Evolutionary conservation across 2,797 vertebrate genomes (phyloP).

Genomic region (Diplodus puntazzo): DNA sequence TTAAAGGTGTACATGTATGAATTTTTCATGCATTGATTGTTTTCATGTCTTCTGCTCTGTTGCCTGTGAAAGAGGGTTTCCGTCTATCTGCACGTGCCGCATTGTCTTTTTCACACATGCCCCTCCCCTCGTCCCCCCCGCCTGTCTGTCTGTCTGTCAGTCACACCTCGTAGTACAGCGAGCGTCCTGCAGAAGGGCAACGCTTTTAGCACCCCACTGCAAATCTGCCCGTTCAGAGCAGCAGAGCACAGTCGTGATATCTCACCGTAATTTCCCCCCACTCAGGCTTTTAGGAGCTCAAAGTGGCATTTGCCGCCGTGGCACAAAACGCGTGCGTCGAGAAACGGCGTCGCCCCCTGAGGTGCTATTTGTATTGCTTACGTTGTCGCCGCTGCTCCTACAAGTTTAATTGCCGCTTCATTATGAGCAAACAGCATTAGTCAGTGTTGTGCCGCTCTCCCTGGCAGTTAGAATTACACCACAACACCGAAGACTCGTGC

Average conservation of each 20-base stretch:
- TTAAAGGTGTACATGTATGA: not conserved
- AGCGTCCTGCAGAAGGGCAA: slow-evolving; percentile 46
- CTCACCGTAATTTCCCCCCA: slow-evolving; percentile 20
- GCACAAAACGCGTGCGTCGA: slow-evolving; percentile 27
- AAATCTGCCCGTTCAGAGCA: slow-evolving; percentile 39
- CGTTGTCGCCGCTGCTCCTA: slow-evolving; percentile 26
- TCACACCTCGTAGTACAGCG: slow-evolving; percentile 26
- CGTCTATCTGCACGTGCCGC: not conserved
- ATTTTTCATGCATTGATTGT: slow-evolving; percentile 8
- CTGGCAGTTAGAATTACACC: slow-evolving; percentile 20
- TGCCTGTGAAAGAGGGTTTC: not conserved
- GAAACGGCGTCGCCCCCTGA: not conserved
- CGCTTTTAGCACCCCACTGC: slow-evolving; percentile 57
- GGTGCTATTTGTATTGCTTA: slow-evolving; percentile 36
- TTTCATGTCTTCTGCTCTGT: not conserved
- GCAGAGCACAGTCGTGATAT: slow-evolving; percentile 35
- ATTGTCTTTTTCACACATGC: slow-evolving; percentile 1
- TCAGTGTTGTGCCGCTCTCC: slow-evolving; percentile 27
- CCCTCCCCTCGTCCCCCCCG: not conserved
- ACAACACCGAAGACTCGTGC: slow-evolving; percentile 1
- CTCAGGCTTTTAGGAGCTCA: slow-evolving; percentile 27
- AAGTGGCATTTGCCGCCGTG: slow-evolving; percentile 43
- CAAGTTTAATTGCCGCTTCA: slow-evolving; percentile 39
- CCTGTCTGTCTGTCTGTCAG: slow-evolving; percentile 19
- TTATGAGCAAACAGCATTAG: slow-evolving; percentile 34